A percentile compares a stretch with the other conserved stretches of the same genome.
Evolutionary conservation across 2,888 invertebrate genomes (phyloP).

Genomic region (Ligdia adustata): DNA sequence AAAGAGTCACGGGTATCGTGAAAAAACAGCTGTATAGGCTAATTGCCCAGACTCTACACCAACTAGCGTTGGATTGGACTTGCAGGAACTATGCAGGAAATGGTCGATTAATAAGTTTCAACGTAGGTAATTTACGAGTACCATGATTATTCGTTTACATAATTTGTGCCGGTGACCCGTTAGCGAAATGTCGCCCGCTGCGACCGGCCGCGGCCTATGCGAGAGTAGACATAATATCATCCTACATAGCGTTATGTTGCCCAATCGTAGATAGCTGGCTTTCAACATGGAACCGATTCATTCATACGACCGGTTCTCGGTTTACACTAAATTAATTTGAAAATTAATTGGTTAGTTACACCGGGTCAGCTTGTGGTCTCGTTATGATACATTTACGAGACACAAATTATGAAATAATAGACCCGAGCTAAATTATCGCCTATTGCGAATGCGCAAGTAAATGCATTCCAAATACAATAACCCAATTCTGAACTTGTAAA

Average conservation of each 20-base stretch:
- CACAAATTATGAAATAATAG: slow-evolving; percentile 55
- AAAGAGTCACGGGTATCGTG: too few species aligned
- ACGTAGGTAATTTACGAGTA: too few species aligned
- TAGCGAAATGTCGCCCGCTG: slow-evolving; percentile 9
- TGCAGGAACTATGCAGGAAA: too few species aligned
- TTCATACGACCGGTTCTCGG: slow-evolving; percentile 66
- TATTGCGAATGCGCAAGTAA: not conserved
- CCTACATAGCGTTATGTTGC: slow-evolving; percentile 67
- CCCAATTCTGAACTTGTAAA: slow-evolving; percentile 16
- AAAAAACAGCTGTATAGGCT: too few species aligned
- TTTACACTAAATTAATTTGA: slow-evolving; percentile 72
- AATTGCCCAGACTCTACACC: too few species aligned
- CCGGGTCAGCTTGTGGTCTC: slow-evolving; percentile 55
- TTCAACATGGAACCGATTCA: slow-evolving; percentile 67
- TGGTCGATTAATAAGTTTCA: too few species aligned
- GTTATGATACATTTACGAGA: slow-evolving; percentile 61
- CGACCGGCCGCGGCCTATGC: slow-evolving; percentile 3
- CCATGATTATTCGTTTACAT: too few species aligned
- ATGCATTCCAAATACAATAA: not conserved
- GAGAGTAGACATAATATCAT: slow-evolving; percentile 39
- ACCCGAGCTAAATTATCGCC: not conserved
- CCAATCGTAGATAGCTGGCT: slow-evolving; percentile 74
- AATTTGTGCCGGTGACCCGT: slow-evolving; percentile 1
- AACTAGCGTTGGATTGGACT: too few species aligned
- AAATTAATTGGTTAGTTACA: slow-evolving; percentile 71